These are phyloP conservation scores for Keiferia lycopersicella DNA, from an alignment of 2,888 invertebrate species.

Conservation along the genomic window DNA sequence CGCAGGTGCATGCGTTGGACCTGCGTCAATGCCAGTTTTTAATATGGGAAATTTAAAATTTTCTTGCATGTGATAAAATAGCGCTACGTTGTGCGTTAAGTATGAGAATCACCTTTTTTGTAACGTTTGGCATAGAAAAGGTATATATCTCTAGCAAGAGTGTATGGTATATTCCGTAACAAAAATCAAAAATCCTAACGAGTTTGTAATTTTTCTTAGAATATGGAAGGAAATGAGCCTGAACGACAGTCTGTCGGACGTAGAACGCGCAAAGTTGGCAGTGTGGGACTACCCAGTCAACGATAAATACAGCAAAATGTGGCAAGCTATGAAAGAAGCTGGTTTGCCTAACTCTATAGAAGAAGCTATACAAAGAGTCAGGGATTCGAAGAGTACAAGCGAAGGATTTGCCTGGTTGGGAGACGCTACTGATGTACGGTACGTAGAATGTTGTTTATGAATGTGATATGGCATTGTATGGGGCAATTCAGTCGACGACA, in stretches of 20 bases:
- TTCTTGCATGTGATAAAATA: no score
- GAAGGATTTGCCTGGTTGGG: conserved; percentile 96
- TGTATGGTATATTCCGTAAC: no score
- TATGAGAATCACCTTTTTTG: no score
- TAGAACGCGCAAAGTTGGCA: conserved; percentile 95
- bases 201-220: conserved; percentile 68
- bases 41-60: no score
- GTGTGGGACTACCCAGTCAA: conserved; percentile 99
- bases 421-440: conserved; percentile 93
- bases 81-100: no score
- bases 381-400: conserved; percentile 84
- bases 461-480: not conserved
- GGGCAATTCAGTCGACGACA: no score
- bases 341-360: conserved; percentile 89
- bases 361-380: conserved; percentile 87
- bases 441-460: not conserved
- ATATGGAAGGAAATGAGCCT: conserved; percentile 99
- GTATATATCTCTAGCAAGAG: no score
- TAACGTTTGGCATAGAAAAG: no score
- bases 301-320: conserved; percentile 99
- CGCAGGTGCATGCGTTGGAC: no score
- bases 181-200: no score
- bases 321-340: conserved; percentile 96
- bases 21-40: no score
- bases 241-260: conserved; percentile 94